phyloP scores from a whole-genome alignment of 2,797 vertebrate species.

The Cyprinodon diabolis region DNA sequence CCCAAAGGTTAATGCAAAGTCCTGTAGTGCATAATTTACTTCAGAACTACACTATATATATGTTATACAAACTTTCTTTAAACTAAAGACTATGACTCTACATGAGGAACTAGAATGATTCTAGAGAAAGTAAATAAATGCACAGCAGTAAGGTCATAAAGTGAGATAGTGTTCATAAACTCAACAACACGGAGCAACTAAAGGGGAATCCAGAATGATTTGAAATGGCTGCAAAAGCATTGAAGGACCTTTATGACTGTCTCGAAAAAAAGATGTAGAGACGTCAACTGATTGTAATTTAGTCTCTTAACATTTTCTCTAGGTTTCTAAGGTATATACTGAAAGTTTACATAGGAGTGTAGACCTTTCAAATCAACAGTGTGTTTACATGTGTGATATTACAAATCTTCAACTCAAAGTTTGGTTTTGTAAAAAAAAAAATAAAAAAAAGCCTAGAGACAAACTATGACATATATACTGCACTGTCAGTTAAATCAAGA shows the following conservation, averaged over 20 bases:
- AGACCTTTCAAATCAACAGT: background rate
- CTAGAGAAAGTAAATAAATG: background rate
- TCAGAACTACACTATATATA: background rate
- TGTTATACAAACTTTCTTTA: background rate
- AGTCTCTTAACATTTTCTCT: background rate
- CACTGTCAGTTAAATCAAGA: background rate
- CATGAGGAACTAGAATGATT: background rate
- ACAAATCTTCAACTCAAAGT: background rate
- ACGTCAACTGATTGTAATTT: no score
- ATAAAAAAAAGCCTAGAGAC: background rate
- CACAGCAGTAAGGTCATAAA: background rate
- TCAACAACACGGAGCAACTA: background rate
- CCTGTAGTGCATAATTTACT: background rate
- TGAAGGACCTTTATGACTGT: no score
- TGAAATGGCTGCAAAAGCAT: background rate
- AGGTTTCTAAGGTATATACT: background rate
- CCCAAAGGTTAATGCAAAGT: no score
- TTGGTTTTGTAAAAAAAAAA: background rate
- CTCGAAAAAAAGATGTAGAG: background rate
- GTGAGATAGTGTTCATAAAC: background rate
- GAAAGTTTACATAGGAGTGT: background rate
- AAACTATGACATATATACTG: background rate
- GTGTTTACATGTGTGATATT: background rate
- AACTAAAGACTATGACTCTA: background rate
- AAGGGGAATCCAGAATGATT: background rate